These are phyloP conservation scores for Perca schrenkii DNA, from an alignment of 2,113 vertebrate genomes.

Conservation along the genomic window DNA sequence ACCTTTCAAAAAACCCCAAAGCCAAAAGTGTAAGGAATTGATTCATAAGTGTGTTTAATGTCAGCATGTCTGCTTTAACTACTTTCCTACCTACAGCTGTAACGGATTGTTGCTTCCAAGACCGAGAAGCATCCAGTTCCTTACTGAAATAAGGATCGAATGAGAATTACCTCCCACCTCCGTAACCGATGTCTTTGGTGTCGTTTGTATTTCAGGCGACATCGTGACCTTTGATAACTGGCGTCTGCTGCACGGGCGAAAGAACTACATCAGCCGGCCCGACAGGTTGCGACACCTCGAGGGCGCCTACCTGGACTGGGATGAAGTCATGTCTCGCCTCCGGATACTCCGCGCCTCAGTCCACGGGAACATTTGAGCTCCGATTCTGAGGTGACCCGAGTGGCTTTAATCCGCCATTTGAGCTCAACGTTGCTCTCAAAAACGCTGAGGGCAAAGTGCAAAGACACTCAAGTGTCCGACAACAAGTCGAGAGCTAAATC, in stretches of 20 bases:
- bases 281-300: conserved; percentile 87
- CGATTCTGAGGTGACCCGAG: no score
- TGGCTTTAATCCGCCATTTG: background rate
- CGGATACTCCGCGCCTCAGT: conserved; percentile 84
- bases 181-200: background rate
- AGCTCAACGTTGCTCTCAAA: conserved; percentile 2
- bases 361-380: conserved; percentile 45
- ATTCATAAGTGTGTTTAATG: no score
- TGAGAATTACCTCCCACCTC: background rate
- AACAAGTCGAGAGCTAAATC: background rate
- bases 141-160: background rate
- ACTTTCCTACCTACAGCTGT: no score
- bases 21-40: no score
- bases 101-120: background rate
- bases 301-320: conserved; percentile 96
- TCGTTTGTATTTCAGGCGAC: conserved; percentile 84
- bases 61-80: no score
- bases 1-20: no score
- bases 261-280: conserved; percentile 75
- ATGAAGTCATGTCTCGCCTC: conserved; percentile 93
- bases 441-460: conserved; percentile 22
- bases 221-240: conserved; percentile 95
- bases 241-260: conserved; percentile 91
- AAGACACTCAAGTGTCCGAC: background rate
- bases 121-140: background rate